Base-by-base conservation (phyloP, 1,140 invertebrate species). In the Nasonia vitripennis region DNA sequence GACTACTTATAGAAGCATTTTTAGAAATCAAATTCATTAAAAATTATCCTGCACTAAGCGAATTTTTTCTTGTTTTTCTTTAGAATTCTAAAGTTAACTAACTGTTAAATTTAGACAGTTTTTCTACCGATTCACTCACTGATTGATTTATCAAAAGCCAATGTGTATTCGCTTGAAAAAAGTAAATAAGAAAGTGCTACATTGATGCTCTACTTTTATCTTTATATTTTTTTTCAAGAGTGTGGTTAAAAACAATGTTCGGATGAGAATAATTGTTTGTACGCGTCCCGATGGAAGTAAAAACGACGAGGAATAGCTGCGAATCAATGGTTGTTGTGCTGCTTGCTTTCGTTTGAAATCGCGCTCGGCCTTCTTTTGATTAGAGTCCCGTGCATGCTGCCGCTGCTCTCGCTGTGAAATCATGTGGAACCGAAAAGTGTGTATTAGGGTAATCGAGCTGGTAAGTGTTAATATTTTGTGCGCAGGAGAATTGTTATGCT, bases 401-500 rank as follows among this genome's bases (percentile, higher is more conserved):
- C 14, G 51, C 37, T 82, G 79, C 62, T 82, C 79, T 31, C 71
- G 23, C 79, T 82, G 84, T 81, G 11, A 84, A 89, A 91, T 91
- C 84, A 93, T 92, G 92, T 92, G 91, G 91, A 93, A 93, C 86
- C 91, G 91, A 80, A 93, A 93, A 90, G 91, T 94, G 55, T 90
- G 93, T 84, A 91, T 95, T 84, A 94, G 94, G 89, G 90, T 95
- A 55, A 84, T 94, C 71, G 94, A 94, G 92, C 90, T 94, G 92
- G 94, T 94, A 91, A 89, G 94, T 94, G 79, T 23, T 27, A 20
- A 81, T 81, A 37, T 71, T 81, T 12, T 20, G 45, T 70, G 48
- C 23, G 10, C 37, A 45, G 10, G 78, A 45, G 78, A 20, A 79
- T 79, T 41, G 67, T 51, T 23, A 81, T 45, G 37, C 12, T 82